phyloP scores from a whole-genome alignment of 2,797 vertebrate genomes.

The Bradypus variegatus region DNA sequence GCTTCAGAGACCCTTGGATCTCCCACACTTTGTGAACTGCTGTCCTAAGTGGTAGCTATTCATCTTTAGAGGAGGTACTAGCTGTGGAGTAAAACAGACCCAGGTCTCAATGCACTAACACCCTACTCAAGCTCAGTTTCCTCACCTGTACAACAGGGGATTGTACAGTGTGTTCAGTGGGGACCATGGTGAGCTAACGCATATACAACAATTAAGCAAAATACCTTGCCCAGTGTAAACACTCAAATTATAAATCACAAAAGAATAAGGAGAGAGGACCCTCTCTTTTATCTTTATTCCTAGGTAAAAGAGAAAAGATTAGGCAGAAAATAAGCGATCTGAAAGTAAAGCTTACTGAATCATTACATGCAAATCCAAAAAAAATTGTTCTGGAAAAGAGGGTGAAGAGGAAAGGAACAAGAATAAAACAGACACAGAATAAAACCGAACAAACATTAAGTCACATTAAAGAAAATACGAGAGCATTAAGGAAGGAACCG shows the following conservation, averaged over 20 bases:
- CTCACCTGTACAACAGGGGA: neutral
- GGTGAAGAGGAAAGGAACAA: neutral
- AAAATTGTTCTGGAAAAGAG: neutral
- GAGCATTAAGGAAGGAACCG: neutral
- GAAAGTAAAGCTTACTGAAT: slow-evolving; percentile 29
- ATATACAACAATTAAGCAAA: neutral
- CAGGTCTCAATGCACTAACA: neutral
- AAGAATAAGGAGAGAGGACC: neutral
- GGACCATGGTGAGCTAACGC: neutral
- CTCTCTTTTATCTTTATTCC: no score
- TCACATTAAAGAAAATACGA: neutral
- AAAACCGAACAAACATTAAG: neutral
- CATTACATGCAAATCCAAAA: neutral
- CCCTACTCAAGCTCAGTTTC: neutral
- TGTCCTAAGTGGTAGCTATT: neutral
- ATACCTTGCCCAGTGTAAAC: neutral
- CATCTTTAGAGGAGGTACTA: neutral
- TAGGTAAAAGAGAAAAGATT: neutral
- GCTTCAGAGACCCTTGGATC: neutral
- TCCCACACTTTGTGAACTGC: neutral
- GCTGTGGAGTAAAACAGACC: neutral
- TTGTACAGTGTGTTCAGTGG: neutral
- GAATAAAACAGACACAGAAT: neutral
- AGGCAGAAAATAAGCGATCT: neutral
- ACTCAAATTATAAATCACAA: neutral